These are phyloP conservation scores for Passer domesticus DNA, from an alignment of 2,113 vertebrate genomes.

Conservation along the genomic window DNA sequence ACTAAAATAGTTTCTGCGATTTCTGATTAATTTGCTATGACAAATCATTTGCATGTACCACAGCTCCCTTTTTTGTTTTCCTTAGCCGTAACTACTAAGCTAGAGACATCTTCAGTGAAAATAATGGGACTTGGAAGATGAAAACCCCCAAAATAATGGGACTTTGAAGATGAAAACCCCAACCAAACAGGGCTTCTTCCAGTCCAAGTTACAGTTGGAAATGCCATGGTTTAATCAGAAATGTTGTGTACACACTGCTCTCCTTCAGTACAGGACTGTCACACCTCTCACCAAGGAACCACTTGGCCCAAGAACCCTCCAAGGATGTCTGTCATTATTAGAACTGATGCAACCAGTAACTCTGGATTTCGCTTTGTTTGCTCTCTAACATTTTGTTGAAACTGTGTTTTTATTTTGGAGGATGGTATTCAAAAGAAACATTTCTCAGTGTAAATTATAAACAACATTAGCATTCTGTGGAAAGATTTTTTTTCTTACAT, in stretches of 20 bases:
- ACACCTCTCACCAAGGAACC: background rate
- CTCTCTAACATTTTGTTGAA: background rate
- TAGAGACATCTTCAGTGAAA: background rate
- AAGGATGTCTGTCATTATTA: background rate
- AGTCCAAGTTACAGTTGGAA: background rate
- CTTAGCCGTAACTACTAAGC: background rate
- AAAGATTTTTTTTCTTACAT: rapidly evolving
- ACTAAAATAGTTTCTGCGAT: background rate
- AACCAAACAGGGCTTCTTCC: background rate
- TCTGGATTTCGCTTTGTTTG: background rate
- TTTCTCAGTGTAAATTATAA: background rate
- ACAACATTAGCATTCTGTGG: background rate
- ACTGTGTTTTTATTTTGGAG: background rate
- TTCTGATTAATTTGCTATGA: background rate
- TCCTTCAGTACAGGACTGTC: background rate
- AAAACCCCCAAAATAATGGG: background rate
- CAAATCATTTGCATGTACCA: background rate
- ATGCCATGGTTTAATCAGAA: background rate
- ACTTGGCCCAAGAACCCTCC: background rate
- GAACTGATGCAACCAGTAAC: background rate
- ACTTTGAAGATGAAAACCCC: background rate
- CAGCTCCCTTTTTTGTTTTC: background rate
- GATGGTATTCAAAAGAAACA: background rate
- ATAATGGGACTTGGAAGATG: background rate
- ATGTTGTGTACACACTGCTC: background rate